phyloP scores from a whole-genome alignment of 1,140 invertebrate genomes.

The Diabrotica virgifera region DNA sequence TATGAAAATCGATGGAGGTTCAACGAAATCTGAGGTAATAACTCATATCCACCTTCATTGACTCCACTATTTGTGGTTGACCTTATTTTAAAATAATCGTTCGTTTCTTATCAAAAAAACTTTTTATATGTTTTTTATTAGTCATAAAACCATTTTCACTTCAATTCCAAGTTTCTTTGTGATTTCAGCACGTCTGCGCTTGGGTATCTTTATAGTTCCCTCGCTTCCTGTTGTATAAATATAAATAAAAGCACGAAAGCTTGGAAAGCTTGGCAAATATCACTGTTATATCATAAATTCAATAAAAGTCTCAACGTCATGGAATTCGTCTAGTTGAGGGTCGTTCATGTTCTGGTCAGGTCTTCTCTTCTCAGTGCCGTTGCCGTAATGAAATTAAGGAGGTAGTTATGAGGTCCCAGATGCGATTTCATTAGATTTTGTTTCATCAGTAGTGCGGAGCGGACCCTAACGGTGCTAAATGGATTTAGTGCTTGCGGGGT shows the following conservation, averaged over 20 bases:
- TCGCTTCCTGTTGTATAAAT: background rate
- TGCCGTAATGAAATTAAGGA: background rate
- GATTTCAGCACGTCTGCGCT: too few relatives aligned
- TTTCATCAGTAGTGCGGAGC: background rate
- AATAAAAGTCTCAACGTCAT: background rate
- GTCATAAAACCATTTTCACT: too few relatives aligned
- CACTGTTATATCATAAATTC: background rate
- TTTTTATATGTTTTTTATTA: too few relatives aligned
- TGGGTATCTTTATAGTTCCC: background rate
- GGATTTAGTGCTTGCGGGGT: background rate
- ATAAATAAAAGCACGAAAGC: background rate
- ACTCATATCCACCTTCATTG: too few relatives aligned
- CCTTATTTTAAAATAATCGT: too few relatives aligned
- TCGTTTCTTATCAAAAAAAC: too few relatives aligned
- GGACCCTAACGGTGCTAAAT: background rate
- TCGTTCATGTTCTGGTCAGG: background rate
- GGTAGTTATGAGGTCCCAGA: background rate
- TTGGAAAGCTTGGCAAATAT: background rate
- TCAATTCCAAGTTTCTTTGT: too few relatives aligned
- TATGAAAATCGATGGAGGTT: too few relatives aligned
- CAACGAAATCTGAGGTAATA: too few relatives aligned
- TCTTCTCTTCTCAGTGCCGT: background rate
- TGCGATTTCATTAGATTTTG: slow-evolving; percentile 2
- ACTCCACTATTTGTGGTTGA: too few relatives aligned
- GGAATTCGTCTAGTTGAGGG: background rate